Evolutionary conservation across 2,888 invertebrate species (phyloP), one percentile per base, ranked within the genome.

Genomic region (Zeuzera pyrina): DNA sequence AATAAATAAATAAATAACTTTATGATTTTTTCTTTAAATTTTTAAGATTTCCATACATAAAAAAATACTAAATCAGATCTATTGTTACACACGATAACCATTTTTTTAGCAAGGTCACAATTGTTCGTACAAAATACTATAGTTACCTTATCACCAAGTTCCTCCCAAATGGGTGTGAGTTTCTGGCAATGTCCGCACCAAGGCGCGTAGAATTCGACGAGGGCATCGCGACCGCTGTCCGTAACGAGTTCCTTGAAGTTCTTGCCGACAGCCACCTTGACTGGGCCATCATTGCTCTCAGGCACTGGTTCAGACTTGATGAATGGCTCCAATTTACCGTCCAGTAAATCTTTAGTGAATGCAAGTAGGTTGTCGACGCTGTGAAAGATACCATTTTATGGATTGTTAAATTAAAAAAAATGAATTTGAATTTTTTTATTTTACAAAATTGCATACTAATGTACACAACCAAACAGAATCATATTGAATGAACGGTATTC

Each of bases 151-250:
- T 91, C 90, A 22, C 94, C 99, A 16, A 99, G 86, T 73, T 99
- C 97, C 37, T 98, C 97, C 76, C 88, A 99, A 33, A 94, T 86
- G 12, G 99, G 99, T 2, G 94, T 87, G 29, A 99, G 86, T 71
- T 93, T 94, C 81, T 99, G 98, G 86, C 99, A 99, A 65, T 99
- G 98, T 47, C 98, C 98, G 70, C 97, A 97, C 98, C 98, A 98
- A 1, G 98, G 98, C 19, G 98, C 98, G 74, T 99, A 99, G 85
- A 99, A 99, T 83, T 99, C 98, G 47, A 99, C 88, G 25, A 99
- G 86, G 2, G 95, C 94, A 68, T 99, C 99, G 62, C 95, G 92
- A 16, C 87, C 92, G 51, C 94, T 92, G 64, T 98, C 92, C 2
- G 89, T 90, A 1, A 99, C 95, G 34, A 97, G 85, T 34, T 98